These are phyloP conservation scores for Paracanthobrama guichenoti DNA, from an alignment of 2,113 vertebrate species.

Conservation along the genomic window DNA sequence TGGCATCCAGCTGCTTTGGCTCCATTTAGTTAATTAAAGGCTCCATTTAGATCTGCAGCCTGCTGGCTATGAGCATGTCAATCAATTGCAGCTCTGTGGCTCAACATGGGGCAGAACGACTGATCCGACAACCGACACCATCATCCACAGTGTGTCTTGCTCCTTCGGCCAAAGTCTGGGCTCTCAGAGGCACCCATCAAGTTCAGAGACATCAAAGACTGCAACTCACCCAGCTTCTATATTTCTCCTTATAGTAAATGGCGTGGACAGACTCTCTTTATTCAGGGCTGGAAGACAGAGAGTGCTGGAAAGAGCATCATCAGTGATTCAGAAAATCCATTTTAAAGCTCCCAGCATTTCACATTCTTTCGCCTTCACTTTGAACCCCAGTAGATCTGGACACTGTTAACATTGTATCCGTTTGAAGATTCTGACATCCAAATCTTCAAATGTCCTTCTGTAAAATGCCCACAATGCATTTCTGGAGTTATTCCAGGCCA, in stretches of 20 bases:
- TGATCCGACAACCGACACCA: conserved; percentile 39
- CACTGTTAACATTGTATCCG: background rate
- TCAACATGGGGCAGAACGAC: conserved; percentile 63
- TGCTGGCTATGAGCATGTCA: conserved; percentile 74
- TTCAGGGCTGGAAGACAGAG: conserved; percentile 34
- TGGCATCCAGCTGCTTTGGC: conserved; percentile 71
- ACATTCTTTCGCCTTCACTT: background rate
- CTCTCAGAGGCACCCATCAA: background rate
- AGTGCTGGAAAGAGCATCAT: conserved; percentile 2
- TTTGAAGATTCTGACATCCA: conserved; percentile 34
- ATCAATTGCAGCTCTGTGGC: conserved; percentile 76
- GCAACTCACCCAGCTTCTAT: background rate
- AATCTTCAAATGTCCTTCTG: conserved; percentile 14
- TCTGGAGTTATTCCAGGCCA: conserved; percentile 49
- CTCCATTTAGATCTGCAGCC: conserved; percentile 78
- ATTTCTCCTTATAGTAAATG: background rate
- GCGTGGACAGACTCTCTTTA: background rate
- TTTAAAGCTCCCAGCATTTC: background rate
- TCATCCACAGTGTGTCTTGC: background rate
- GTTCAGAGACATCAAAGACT: conserved; percentile 14
- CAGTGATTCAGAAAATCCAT: conserved; percentile 15
- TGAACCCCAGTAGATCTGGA: conserved; percentile 13
- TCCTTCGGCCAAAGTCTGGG: background rate
- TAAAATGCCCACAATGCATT: conserved; percentile 37
- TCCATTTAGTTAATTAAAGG: conserved; percentile 87